phyloP scores from a whole-genome alignment of 2,113 vertebrate species.

The Sinocyclocheilus grahami region DNA sequence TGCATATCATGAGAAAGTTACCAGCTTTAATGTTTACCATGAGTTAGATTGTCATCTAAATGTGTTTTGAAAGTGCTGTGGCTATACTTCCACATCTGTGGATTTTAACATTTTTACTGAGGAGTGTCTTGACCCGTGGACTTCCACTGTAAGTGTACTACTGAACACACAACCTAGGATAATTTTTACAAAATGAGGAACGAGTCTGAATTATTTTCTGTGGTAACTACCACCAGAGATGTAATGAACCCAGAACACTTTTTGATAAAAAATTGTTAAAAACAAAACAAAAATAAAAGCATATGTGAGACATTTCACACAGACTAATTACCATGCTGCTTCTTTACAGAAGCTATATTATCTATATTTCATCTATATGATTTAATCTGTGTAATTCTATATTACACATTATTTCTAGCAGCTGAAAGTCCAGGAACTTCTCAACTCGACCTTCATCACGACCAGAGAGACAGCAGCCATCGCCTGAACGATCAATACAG shows the following conservation, averaged over 20 bases:
- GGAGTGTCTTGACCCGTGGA: too few relatives aligned
- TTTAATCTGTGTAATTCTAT: not conserved
- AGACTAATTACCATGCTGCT: not conserved
- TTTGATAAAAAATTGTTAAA: not conserved
- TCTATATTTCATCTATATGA: too few relatives aligned
- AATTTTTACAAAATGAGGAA: not conserved
- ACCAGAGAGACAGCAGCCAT: not conserved
- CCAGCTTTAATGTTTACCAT: not conserved
- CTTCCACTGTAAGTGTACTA: too few relatives aligned
- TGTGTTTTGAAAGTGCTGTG: not conserved
- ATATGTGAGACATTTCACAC: not conserved
- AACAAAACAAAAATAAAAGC: not conserved
- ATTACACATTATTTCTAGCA: not conserved
- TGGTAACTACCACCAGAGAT: too few relatives aligned
- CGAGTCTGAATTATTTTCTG: not conserved
- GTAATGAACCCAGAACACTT: not conserved
- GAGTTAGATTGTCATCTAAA: not conserved
- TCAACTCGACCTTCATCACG: slow-evolving; percentile 22
- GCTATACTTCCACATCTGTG: not conserved
- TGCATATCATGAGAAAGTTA: too few relatives aligned
- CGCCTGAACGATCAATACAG: slow-evolving; percentile 31
- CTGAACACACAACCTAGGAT: not conserved
- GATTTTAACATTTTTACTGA: too few relatives aligned
- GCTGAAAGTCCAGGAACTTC: too few relatives aligned
- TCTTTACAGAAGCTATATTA: too few relatives aligned